Conservation (phyloP, 2,113 vertebrate species). For the Propithecus coquereli region DNA sequence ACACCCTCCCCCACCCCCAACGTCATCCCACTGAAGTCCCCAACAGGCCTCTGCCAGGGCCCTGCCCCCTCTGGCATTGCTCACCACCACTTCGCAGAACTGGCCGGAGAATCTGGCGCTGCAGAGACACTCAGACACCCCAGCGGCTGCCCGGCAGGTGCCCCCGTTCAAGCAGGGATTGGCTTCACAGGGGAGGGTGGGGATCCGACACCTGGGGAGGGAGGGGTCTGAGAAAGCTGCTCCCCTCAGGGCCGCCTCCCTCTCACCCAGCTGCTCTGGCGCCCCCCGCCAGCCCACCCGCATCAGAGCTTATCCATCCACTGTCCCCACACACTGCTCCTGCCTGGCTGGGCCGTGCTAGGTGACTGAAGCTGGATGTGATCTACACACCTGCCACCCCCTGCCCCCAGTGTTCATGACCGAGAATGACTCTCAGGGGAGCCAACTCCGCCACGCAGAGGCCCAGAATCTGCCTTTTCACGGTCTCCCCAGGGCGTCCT, state of each 20-base stretch:
- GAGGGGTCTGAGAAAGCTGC: background rate
- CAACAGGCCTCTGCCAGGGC: too few relatives aligned
- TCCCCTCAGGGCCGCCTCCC: background rate
- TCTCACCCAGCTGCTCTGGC: background rate
- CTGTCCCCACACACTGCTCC: background rate
- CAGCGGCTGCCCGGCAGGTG: constrained; percentile 87
- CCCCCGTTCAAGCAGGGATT: constrained; percentile 94
- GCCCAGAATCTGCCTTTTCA: background rate
- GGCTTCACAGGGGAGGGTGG: constrained; percentile 88
- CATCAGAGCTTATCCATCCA: background rate
- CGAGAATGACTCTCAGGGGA: background rate
- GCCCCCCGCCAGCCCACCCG: background rate
- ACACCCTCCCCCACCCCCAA: background rate
- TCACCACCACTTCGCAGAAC: constrained; percentile 90
- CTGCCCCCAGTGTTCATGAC: too few relatives aligned
- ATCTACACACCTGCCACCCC: background rate
- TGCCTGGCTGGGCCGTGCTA: background rate
- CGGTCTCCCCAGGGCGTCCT: background rate
- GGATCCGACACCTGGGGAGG: constrained; percentile 89
- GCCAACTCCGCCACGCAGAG: background rate
- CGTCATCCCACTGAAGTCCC: background rate
- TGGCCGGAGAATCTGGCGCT: constrained; percentile 87
- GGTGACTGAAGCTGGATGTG: background rate
- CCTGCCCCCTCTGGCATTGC: constrained; percentile 46
- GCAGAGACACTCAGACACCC: constrained; percentile 90